phyloP scores from a whole-genome alignment of 1,140 invertebrate genomes.

The Cyclina sinensis region DNA sequence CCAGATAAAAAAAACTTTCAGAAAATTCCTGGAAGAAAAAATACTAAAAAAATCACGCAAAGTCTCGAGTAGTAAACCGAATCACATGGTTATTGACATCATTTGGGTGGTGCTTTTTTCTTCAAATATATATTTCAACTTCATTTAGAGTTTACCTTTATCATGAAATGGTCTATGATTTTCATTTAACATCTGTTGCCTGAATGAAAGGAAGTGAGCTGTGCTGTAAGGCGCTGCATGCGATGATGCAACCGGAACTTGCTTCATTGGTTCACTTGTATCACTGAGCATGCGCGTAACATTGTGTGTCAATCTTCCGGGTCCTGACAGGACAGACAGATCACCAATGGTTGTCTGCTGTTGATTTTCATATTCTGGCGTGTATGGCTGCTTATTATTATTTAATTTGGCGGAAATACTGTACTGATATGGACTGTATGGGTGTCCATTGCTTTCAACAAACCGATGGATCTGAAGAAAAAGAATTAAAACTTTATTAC shows the following conservation, averaged over 20 bases:
- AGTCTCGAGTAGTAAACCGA: background rate
- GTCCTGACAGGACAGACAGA: constrained; percentile 19
- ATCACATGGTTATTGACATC: background rate
- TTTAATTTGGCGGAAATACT: background rate
- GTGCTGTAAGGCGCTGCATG: constrained; percentile 35
- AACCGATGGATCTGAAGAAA: background rate
- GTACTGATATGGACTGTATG: background rate
- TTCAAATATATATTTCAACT: background rate
- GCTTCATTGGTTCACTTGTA: background rate
- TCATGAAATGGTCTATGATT: background rate
- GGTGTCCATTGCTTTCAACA: background rate
- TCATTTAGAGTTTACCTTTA: background rate
- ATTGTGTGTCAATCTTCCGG: constrained; percentile 37
- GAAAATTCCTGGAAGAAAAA: too few relatives aligned
- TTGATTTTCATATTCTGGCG: constrained; percentile 36
- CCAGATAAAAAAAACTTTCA: background rate
- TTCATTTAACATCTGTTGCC: background rate
- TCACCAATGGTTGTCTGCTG: background rate
- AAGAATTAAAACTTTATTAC: background rate
- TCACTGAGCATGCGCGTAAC: constrained; percentile 36
- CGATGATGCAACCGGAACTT: background rate
- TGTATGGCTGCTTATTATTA: background rate
- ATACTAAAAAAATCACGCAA: background rate
- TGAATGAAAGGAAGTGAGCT: constrained; percentile 34
- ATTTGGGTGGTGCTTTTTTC: background rate